A percentile compares a stretch with the other conserved stretches of the same genome.
Conservation (phyloP, 2,797 vertebrate genomes). For the Dicrostonyx torquatus region DNA sequence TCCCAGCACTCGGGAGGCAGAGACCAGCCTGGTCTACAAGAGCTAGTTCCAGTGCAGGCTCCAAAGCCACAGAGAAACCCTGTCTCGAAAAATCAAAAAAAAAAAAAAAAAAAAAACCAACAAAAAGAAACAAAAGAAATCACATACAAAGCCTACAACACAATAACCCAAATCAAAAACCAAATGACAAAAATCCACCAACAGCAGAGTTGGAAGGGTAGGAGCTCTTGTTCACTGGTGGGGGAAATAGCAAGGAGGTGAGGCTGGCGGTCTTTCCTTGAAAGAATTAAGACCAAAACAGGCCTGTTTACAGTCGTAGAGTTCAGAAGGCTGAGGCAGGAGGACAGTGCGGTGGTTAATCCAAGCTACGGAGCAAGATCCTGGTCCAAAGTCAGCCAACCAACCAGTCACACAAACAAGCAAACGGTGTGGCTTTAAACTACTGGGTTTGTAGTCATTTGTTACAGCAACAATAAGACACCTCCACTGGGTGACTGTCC, state of each 20-base stretch:
- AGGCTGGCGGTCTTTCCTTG: not conserved
- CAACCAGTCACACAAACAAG: not conserved
- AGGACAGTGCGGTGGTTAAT: not conserved
- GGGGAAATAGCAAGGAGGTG: not conserved
- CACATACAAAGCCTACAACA: not conserved
- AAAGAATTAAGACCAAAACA: not conserved
- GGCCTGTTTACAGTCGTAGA: too few species aligned
- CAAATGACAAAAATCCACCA: not conserved
- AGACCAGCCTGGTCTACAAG: too few species aligned
- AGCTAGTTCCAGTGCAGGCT: too few species aligned
- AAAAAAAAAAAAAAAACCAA: too few species aligned
- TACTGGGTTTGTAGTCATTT: not conserved
- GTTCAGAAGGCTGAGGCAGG: not conserved
- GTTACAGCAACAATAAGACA: not conserved
- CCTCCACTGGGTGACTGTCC: not conserved
- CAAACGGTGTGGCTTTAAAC: not conserved
- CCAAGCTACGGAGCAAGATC: not conserved
- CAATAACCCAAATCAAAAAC: not conserved
- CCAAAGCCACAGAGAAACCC: too few species aligned
- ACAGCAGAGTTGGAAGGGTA: not conserved
- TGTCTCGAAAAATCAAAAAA: too few species aligned
- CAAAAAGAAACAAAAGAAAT: not conserved
- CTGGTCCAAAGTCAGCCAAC: not conserved
- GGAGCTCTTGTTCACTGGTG: not conserved
- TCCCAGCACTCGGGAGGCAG: too few species aligned